phyloP scores from a whole-genome alignment of 23 tunicate species.

The Ciona savignyi region DNA sequence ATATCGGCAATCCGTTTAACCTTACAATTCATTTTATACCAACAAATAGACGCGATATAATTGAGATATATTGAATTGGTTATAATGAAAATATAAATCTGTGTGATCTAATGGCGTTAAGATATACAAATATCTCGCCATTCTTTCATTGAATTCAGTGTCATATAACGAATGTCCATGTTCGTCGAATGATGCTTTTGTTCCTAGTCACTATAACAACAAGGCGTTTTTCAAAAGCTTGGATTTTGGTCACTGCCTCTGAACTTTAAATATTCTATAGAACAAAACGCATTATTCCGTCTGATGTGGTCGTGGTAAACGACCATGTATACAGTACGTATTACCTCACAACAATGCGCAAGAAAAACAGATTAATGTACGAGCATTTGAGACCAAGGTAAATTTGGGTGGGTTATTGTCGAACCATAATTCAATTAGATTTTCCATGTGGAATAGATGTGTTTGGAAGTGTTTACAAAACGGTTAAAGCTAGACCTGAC shows the following conservation, averaged over 20 bases:
- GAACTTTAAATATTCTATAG: background rate
- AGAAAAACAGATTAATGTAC: conserved; percentile 2
- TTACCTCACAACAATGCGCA: conserved; percentile 6
- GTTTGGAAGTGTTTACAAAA: too few relatives aligned
- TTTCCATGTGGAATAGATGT: too few relatives aligned
- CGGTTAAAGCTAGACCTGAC: too few relatives aligned
- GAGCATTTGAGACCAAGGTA: background rate
- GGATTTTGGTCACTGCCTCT: conserved; percentile 1
- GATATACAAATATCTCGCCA: background rate
- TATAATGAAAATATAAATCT: too few relatives aligned
- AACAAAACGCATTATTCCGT: background rate
- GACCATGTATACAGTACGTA: conserved; percentile 10
- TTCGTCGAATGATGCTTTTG: background rate
- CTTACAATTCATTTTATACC: too few relatives aligned
- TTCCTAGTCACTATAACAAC: background rate
- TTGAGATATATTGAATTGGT: too few relatives aligned
- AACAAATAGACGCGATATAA: too few relatives aligned
- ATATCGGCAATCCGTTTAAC: too few relatives aligned
- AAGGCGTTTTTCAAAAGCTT: background rate
- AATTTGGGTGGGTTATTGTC: background rate
- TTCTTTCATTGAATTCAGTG: background rate
- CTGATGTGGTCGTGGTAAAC: conserved; percentile 23
- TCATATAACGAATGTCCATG: background rate
- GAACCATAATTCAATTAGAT: background rate
- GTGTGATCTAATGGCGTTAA: too few relatives aligned